phyloP scores from a whole-genome alignment of 2,113 vertebrate species.

The Clinocottus analis region DNA sequence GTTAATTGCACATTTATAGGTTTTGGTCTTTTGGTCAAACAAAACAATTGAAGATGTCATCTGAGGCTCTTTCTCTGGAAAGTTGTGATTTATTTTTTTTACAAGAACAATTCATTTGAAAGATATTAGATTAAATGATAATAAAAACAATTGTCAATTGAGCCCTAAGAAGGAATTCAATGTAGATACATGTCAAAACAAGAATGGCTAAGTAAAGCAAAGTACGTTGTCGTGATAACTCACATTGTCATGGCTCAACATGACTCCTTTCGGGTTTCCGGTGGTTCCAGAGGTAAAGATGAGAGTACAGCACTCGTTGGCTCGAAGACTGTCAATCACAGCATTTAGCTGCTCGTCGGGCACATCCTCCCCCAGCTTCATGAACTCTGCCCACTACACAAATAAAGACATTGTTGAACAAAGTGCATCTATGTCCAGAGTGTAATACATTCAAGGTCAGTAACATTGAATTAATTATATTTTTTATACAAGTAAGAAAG shows the following conservation, averaged over 20 bases:
- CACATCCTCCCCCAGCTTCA: conserved; percentile 78
- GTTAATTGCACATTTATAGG: background rate
- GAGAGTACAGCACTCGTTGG: conserved; percentile 85
- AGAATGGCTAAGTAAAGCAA: background rate
- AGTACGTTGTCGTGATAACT: conserved; percentile 26
- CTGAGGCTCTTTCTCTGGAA: background rate
- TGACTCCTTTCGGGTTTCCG: conserved; percentile 84
- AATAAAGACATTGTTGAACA: conserved; percentile 1
- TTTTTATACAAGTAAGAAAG: background rate
- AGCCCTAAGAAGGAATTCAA: background rate
- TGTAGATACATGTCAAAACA: background rate
- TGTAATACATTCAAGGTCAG: background rate
- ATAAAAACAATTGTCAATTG: background rate
- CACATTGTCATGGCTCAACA: conserved; percentile 89
- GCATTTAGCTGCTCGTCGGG: conserved; percentile 73
- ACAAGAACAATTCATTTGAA: background rate
- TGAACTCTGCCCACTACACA: conserved; percentile 84
- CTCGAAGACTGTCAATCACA: conserved; percentile 75
- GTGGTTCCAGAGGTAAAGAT: conserved; percentile 86
- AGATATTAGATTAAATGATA: background rate
- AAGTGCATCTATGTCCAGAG: no score
- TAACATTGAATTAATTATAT: background rate
- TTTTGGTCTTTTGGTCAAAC: background rate
- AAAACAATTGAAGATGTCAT: background rate
- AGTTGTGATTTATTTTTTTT: background rate